Base-by-base conservation (phyloP, 1,140 invertebrate genomes). In the Theocolax elegans region DNA sequence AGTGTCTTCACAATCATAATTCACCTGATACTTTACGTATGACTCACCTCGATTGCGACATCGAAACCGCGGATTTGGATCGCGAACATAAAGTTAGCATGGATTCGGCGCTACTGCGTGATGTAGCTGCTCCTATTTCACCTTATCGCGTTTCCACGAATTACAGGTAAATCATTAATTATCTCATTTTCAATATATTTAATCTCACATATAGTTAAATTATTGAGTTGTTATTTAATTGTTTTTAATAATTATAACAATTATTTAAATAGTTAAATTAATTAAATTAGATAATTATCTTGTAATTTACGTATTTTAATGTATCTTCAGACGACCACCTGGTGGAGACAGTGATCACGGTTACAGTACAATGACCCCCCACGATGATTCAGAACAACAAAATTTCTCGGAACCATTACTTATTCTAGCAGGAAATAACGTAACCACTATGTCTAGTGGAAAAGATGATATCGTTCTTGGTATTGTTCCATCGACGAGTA, bases 321-420 rank as follows among this genome's bases (percentile, higher is more conserved):
- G 31, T 44, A 44, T 44, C n/a, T 44, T 44, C 42, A 88, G 93
- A 35, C 87, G 94, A 48, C 92, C 93, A 21, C 91, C 92, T 17
- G 90, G 92, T 9, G 93, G 92, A 6, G 95, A 96, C 74, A 96
- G 94, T 31, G 96, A 97, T 85, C 94, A 97, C 81, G 96, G 96
- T 2, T 97, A 97, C 81, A 96, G 94, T 17, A 97, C 95, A 0
- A 97, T 97, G 95, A 97, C 95, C 0, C 94, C 94, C 1, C 93
- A 96, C 75, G 94, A 95, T 74, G 95, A 97, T 79, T 91, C 90
- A 3, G 94, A 95, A 77, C 91, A 93, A 72, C 89, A 92, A 51
- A 92, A 91, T 9, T 92, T 94, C 72, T 91, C 91, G 12, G 88
- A 90, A 74, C 88, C 89, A 1, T 67, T 89, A 8, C 75, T 89